Evolutionary conservation across 2,888 invertebrate species (phyloP).

Genomic region (Campaea margaritaria): DNA sequence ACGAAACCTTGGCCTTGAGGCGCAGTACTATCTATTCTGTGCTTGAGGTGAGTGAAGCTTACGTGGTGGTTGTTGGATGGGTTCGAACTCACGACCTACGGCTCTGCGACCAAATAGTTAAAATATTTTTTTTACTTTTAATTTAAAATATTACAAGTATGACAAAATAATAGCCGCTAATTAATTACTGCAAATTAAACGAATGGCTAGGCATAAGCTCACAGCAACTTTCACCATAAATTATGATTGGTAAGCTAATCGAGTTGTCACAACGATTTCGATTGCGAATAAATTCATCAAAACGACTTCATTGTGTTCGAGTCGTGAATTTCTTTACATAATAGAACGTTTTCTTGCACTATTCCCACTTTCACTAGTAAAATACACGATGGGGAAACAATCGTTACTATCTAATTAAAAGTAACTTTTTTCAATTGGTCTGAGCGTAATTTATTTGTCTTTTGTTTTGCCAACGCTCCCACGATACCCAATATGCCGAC

Average conservation of each 20-base stretch:
- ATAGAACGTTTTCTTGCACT: constrained; percentile 37
- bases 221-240: constrained; percentile 14
- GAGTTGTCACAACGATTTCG: constrained; percentile 24
- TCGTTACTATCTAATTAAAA: constrained; percentile 43
- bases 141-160: no score
- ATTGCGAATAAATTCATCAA: constrained; percentile 37
- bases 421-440: constrained; percentile 42
- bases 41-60: no score
- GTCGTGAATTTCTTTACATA: constrained; percentile 38
- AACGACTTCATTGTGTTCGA: constrained; percentile 33
- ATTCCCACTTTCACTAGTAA: constrained; percentile 41
- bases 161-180: no score
- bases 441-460: constrained; percentile 18
- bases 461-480: constrained; percentile 58
- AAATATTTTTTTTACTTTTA: no score
- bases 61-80: no score
- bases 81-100: no score
- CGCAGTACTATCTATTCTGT: no score
- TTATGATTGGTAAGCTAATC: constrained; percentile 20
- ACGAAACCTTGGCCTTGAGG: no score
- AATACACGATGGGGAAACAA: constrained; percentile 34
- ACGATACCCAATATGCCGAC: constrained; percentile 44
- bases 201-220: not conserved
- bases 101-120: no score
- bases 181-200: constrained; percentile 1